A percentile compares a stretch with the other conserved stretches of the same genome.
Conservation (phyloP, 92 coral and sea anemone genomes). For the Bergia puertoricense region DNA sequence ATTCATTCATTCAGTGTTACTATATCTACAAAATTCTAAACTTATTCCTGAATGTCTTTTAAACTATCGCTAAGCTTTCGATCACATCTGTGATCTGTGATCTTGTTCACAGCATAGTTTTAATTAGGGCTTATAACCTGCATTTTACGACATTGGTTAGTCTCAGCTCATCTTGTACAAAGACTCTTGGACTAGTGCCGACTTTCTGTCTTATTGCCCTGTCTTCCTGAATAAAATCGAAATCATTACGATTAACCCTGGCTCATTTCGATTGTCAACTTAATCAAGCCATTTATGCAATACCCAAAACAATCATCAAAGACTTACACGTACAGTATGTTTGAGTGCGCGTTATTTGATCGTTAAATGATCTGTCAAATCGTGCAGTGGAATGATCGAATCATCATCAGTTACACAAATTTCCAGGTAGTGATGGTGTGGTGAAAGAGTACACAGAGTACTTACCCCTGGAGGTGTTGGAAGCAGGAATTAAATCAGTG, state of each 20-base stretch:
- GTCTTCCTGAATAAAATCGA: not conserved
- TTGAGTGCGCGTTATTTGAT: not conserved
- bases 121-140: too few species aligned
- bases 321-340: not conserved
- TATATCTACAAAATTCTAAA: too few species aligned
- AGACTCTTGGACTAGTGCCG: too few species aligned
- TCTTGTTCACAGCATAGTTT: too few species aligned
- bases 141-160: too few species aligned
- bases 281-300: not conserved
- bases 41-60: too few species aligned
- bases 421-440: slow-evolving; percentile 42
- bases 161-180: too few species aligned
- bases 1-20: too few species aligned
- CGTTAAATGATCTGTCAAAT: not conserved
- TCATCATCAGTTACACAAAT: not conserved
- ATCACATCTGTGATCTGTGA: too few species aligned
- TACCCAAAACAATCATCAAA: not conserved
- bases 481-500: slow-evolving; percentile 89
- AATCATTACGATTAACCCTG: too few species aligned
- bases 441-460: slow-evolving; percentile 68
- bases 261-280: not conserved
- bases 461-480: slow-evolving; percentile 73
- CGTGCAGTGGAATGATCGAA: not conserved
- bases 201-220: not conserved
- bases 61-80: too few species aligned